Evolutionary conservation across 2,888 invertebrate genomes (phyloP), one percentile per base, ranked within the genome.

Genomic region (Panopea generosa): DNA sequence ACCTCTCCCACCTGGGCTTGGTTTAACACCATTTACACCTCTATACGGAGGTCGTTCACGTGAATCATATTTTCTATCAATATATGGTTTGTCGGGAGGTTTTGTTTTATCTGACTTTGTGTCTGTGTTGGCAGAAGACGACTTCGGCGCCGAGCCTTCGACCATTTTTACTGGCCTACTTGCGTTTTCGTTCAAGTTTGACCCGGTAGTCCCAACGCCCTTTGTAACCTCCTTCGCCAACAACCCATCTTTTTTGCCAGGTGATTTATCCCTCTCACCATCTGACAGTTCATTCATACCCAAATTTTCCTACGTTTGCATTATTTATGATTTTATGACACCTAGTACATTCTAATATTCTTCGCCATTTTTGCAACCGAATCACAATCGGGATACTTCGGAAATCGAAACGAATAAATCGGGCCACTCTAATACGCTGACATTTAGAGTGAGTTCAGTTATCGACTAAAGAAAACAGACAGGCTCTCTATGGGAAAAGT

Each of bases 211-310:
- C 53, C 73, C 84, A 43, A 71, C 66, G 7, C 56, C 67, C 22
- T 74, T 81, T 40, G 74, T 70, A 26, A 68, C 61, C 20, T 55
- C 66, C 47, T 68, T 79, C 49, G 75, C 77, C 56, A 76, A 69
- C 20, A 59, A 71, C 24, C 68, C 81, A 71, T 86, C 82, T 78
- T 83, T 80, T 57, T 78, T 82, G 53, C 87, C 87, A 68, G 75
- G 73, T 63, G 84, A 75, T 77, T 84, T 87, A 68, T 81, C 81
- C 71, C 78, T 86, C 65, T 76, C 82, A 69, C 84, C 86, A 76
- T 79, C 82, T 55, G 86, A 86, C 73, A 82, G 78, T 62, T 88
- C 88, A 85, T 84, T 88, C 88, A 88, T 88, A 72, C 63, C 81
- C 56, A 75, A 70, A 53, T 59, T 49, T 63, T 63, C 27, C 20